Evolutionary conservation across 1,140 invertebrate genomes (phyloP), one percentile per base, ranked within the genome.

Genomic region (Acarapis woodi): DNA sequence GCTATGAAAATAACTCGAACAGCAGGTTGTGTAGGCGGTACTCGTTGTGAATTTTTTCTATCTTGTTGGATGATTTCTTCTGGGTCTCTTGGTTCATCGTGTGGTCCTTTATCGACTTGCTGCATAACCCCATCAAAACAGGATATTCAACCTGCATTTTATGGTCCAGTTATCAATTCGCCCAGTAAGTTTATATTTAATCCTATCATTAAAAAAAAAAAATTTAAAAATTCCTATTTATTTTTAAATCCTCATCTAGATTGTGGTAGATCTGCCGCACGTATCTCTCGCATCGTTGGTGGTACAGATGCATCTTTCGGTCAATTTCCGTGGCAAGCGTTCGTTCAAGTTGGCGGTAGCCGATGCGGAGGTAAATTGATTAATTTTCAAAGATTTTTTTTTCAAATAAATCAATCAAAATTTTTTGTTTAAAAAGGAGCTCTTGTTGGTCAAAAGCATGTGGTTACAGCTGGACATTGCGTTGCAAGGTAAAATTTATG

Each of bases 391-490:
- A n/a, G n/a, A n/a, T n/a, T n/a, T n/a, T n/a, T n/a, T n/a, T n/a
- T n/a, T n/a, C n/a, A n/a, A n/a, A n/a, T n/a, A n/a, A n/a, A n/a
- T n/a, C n/a, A n/a, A n/a, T n/a, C n/a, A n/a, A n/a, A n/a, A n/a
- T n/a, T n/a, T n/a, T n/a, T n/a, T n/a, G n/a, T n/a, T n/a, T n/a
- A n/a, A n/a, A n/a, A n/a, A n/a, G n/a, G n/a, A n/a, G 85, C 82
- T 1, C 63, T 94, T 41, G 73, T 93, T 43, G 85, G 77, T 46
- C 64, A 76, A 32, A 67, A 74, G 40, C 82, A 90, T 59, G 79
- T 94, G 2, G 77, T 93, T 20, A 90, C 80, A 21, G 85, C 87
- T 10, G 85, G 85, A 3, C 87, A 94, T 56, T 94, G 85, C 55
- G 85, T 93, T 26, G 78, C 78, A 20, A 67, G 67, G 67, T 68